phyloP scores from a whole-genome alignment of 2,888 invertebrate species.

The Rhagium mordax region DNA sequence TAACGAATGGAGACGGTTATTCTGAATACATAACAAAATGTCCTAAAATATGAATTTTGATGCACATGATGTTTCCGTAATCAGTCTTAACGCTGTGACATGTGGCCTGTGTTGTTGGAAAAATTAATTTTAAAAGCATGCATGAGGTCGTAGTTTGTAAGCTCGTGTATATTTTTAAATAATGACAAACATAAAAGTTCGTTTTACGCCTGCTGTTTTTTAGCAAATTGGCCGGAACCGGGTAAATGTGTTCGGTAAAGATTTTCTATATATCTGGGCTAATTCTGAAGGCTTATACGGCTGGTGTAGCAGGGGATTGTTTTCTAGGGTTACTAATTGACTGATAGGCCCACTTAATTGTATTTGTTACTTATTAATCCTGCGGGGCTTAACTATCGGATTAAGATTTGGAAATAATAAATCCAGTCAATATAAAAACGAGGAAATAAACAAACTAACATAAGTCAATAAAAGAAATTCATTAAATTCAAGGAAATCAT shows the following conservation, averaged over 20 bases:
- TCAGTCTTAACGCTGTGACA: slow-evolving; percentile 31
- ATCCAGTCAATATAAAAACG: too few relatives aligned
- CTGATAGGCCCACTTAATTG: not conserved
- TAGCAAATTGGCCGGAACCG: not conserved
- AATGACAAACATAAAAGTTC: slow-evolving; percentile 6
- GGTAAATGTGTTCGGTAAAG: not conserved
- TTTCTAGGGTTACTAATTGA: not conserved
- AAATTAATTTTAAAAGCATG: slow-evolving; percentile 28
- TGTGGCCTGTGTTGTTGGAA: slow-evolving; percentile 23
- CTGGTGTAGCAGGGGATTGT: not conserved
- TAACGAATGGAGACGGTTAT: slow-evolving; percentile 18
- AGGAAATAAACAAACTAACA: too few relatives aligned
- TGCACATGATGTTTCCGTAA: slow-evolving; percentile 27
- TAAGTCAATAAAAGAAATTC: too few relatives aligned
- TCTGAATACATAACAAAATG: slow-evolving; percentile 31
- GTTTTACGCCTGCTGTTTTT: not conserved
- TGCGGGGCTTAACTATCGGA: not conserved
- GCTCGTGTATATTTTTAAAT: slow-evolving; percentile 11
- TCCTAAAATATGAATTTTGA: slow-evolving; percentile 25
- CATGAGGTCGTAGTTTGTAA: not conserved
- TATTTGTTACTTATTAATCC: not conserved
- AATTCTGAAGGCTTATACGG: not conserved
- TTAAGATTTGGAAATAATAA: too few relatives aligned
- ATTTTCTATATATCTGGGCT: not conserved
- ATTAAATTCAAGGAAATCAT: too few relatives aligned